Conservation (phyloP, 2,888 invertebrate species). For the Melolontha melolontha region DNA sequence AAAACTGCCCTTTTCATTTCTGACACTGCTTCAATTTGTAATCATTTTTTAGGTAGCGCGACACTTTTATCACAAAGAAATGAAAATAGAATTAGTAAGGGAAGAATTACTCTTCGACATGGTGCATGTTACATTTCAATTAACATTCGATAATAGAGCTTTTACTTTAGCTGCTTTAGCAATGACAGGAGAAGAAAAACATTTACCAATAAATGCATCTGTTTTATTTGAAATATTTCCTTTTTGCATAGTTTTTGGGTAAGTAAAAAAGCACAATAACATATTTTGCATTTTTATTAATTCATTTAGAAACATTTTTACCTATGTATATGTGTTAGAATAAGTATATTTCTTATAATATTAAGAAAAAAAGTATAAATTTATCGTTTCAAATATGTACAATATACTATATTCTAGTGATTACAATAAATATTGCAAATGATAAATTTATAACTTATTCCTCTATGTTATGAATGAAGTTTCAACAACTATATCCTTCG, state of each 20-base stretch:
- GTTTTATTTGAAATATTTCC: constrained; percentile 97
- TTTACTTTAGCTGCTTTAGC: constrained; percentile 86
- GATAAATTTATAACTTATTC: too few relatives aligned
- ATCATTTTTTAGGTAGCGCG: constrained; percentile 77
- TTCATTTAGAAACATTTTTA: too few relatives aligned
- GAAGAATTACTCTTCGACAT: constrained; percentile 91
- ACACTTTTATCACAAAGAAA: constrained; percentile 94
- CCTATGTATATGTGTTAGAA: too few relatives aligned
- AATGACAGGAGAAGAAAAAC: constrained; percentile 89
- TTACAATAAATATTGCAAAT: too few relatives aligned
- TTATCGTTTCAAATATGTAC: too few relatives aligned
- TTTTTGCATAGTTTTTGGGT: constrained; percentile 97
- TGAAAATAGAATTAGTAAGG: constrained; percentile 89
- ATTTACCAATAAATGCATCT: constrained; percentile 88
- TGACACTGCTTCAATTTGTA: too few relatives aligned
- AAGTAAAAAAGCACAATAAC: constrained; percentile 59
- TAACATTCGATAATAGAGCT: constrained; percentile 94
- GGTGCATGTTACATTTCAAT: constrained; percentile 92
- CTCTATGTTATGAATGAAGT: too few relatives aligned
- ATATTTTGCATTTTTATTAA: background rate
- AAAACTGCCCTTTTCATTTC: too few relatives aligned
- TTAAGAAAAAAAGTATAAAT: too few relatives aligned
- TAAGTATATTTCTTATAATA: too few relatives aligned
- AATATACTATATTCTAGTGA: too few relatives aligned
- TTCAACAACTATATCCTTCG: too few relatives aligned